phyloP scores from a whole-genome alignment of 1,140 invertebrate genomes.

The Zeugodacus cucurbitae region DNA sequence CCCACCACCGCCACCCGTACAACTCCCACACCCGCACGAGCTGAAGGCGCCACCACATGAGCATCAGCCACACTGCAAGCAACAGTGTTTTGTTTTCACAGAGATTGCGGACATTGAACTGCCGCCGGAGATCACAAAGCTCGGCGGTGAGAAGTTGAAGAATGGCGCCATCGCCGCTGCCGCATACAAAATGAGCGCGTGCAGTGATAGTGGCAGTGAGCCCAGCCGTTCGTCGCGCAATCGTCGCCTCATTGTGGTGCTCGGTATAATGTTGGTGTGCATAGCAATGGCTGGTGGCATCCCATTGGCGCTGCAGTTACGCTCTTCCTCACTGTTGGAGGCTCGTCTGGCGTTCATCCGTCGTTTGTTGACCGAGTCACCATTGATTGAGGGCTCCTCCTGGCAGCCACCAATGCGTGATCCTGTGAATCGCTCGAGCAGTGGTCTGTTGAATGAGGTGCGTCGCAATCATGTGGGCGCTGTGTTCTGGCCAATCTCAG shows the following conservation, averaged over 20 bases:
- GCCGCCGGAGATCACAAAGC: conserved; percentile 63
- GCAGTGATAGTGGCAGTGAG: conserved; percentile 6
- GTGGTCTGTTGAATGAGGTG: conserved; percentile 49
- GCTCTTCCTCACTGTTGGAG: conserved; percentile 71
- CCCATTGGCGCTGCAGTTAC: conserved; percentile 70
- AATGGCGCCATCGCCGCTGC: conserved; percentile 58
- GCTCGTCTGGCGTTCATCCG: conserved; percentile 71
- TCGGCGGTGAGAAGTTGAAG: conserved; percentile 59
- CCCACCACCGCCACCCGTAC: conserved; percentile 1
- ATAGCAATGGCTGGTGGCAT: conserved; percentile 67
- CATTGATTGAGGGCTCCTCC: conserved; percentile 70
- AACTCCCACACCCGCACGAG: conserved; percentile 21
- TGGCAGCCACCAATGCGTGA: conserved; percentile 57
- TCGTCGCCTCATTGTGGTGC: conserved; percentile 55
- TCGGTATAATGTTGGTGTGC: conserved; percentile 57
- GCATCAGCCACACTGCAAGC: conserved; percentile 64
- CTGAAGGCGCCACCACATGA: conserved; percentile 52
- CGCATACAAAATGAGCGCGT: conserved; percentile 47
- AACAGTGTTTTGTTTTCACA: conserved; percentile 65
- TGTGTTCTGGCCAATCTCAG: conserved; percentile 76
- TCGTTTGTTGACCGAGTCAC: conserved; percentile 70
- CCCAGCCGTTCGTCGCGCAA: conserved; percentile 46
- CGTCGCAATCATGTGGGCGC: conserved; percentile 62
- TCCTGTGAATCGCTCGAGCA: conserved; percentile 52
- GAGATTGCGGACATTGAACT: conserved; percentile 64